Evolutionary conservation across 2,888 invertebrate genomes (phyloP).

Genomic region (Mayetiola destructor): DNA sequence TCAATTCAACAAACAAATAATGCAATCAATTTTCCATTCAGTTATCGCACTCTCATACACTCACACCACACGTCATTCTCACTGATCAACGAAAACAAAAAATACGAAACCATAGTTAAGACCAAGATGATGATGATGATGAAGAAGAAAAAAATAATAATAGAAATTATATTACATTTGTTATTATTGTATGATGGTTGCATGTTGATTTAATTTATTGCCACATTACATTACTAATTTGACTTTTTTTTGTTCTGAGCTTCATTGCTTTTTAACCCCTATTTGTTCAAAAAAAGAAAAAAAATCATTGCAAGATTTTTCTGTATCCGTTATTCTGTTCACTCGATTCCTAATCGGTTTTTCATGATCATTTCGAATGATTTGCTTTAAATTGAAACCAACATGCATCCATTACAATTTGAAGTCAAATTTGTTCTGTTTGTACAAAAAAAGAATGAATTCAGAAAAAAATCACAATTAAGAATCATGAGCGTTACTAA

Average conservation of each 20-base stretch:
- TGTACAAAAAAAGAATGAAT: too few species aligned
- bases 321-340: not conserved
- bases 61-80: not conserved
- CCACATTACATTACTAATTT: constrained; percentile 13
- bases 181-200: constrained; percentile 8
- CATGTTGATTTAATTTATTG: constrained; percentile 10
- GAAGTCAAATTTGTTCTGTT: not conserved
- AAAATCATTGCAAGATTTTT: too few species aligned
- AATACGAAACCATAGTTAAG: too few species aligned
- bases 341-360: not conserved
- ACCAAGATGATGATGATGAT: not conserved
- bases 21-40: not conserved
- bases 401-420: constrained; percentile 10
- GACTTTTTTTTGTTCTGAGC: constrained; percentile 5
- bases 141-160: too few species aligned
- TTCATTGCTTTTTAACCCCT: constrained; percentile 6
- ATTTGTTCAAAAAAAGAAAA: not conserved
- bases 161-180: not conserved
- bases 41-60: not conserved
- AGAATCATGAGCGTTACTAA: too few species aligned
- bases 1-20: not conserved
- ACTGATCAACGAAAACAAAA: not conserved
- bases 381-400: not conserved
- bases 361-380: not conserved
- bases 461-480: too few species aligned